Evolutionary conservation across 2,113 vertebrate species (phyloP).

Genomic region (Leucoraja erinaceus): DNA sequence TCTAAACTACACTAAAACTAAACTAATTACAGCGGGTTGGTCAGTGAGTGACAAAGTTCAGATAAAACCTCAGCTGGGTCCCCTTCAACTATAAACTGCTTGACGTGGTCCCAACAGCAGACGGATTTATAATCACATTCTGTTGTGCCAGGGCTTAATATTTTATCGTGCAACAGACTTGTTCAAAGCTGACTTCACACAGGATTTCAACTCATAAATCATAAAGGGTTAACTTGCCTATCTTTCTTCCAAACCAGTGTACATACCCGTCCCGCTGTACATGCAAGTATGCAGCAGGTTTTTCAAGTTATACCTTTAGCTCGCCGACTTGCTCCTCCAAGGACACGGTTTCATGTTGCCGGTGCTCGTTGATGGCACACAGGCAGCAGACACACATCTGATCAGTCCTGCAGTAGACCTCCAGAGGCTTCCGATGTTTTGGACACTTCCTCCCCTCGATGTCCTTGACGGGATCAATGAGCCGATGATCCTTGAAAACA

Average conservation of each 20-base stretch:
- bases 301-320: not conserved
- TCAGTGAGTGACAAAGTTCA: too few relatives aligned
- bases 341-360: constrained; percentile 60
- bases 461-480: constrained; percentile 45
- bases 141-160: not conserved
- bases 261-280: not conserved
- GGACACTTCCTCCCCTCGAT: constrained; percentile 65
- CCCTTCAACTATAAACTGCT: not conserved
- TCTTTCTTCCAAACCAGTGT: not conserved
- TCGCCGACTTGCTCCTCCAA: constrained; percentile 57
- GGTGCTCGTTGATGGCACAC: constrained; percentile 69
- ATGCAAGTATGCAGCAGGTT: not conserved
- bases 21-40: too few relatives aligned
- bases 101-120: not conserved
- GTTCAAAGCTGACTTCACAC: not conserved
- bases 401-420: constrained; percentile 64
- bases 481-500: not conserved
- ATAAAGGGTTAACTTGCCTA: not conserved
- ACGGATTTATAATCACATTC: not conserved
- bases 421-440: constrained; percentile 63
- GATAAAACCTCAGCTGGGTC: not conserved
- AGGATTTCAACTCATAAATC: not conserved
- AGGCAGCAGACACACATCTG: constrained; percentile 61
- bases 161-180: not conserved
- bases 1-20: too few relatives aligned